Evolutionary conservation across 92 coral and sea anemone genomes (phyloP), one percentile per base, ranked within the genome.

Genomic region (Actinostola sp.): DNA sequence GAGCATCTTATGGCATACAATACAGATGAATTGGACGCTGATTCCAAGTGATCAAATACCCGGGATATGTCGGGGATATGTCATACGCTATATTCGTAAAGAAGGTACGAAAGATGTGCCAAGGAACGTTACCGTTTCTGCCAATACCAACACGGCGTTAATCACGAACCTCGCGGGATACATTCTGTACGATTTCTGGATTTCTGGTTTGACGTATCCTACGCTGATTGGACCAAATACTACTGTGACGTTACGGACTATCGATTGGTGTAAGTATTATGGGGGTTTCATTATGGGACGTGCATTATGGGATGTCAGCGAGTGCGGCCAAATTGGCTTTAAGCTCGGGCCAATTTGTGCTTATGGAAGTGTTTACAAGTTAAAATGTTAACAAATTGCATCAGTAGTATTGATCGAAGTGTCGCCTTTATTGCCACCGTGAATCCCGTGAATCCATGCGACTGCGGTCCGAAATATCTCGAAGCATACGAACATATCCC

Each of bases 1-100:
- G 27, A 75, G 81, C 32, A 19, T 44, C 23, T 28, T 64, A 32
- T 75, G 81, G 81, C 72, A 75, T 52, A 48, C 64, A 20, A 63
- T 55, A 17, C 49, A 29, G 28, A 32, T 64, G n/a, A 63, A 75
- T 65, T 75, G 81, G 81, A 75, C 81, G 3, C 24, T 13, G 7
- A 33, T 75, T 8, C 81, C 81, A 7, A 7, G 52, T 29, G 63
- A 48, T 5, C 63, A 61, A 14, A 75, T 75, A 1, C 81, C 81
- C 5, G 93, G 93, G 2, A 63, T 83, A n/a, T 66, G 86, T 49
- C 77, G 78, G 38, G 93, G 93, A 53, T 88, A 83, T 50, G 81
- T 76, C 38, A 39, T 88, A 0, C 31, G 39, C 30, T 83, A 83
- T 61, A 61, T 73, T n/a, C 71, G 81, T 5, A 64, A 81, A 25